Percentiles rank a stretch among this genome's conserved stretches.
Evolutionary conservation across 2,113 vertebrate genomes (phyloP).

Genomic region (Ictidomys tridecemlineatus): DNA sequence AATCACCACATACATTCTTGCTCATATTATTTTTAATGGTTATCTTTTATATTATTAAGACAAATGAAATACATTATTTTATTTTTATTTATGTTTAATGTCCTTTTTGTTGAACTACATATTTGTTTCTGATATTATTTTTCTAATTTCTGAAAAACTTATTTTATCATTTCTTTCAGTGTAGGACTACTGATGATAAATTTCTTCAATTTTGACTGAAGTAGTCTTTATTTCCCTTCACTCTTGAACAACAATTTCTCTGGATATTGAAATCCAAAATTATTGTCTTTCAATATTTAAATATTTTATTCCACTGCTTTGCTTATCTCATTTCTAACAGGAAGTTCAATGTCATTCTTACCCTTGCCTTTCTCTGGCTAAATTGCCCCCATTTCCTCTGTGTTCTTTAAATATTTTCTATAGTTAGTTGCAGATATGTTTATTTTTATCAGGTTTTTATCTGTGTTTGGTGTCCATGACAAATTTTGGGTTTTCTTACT

Average conservation of each 20-base stretch:
- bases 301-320: not conserved
- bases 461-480: not conserved
- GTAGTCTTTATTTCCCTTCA: not conserved
- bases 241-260: not conserved
- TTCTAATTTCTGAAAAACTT: not conserved
- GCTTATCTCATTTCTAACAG: not conserved
- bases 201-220: not conserved
- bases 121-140: not conserved
- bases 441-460: not conserved
- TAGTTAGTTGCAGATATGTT: not conserved
- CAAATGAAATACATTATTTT: not conserved
- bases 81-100: not conserved
- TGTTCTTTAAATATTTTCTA: not conserved
- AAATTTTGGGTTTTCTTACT: not conserved
- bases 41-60: not conserved
- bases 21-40: not conserved
- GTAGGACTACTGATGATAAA: not conserved
- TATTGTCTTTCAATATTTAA: not conserved
- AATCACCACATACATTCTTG: not conserved
- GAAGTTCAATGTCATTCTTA: not conserved
- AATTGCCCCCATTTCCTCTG: accelerated
- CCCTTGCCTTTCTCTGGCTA: accelerated
- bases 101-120: not conserved
- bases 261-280: not conserved
- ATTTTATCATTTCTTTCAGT: not conserved